These are phyloP conservation scores for Hypercompe scribonia DNA, from an alignment of 2,888 invertebrate genomes.

Conservation along the genomic window DNA sequence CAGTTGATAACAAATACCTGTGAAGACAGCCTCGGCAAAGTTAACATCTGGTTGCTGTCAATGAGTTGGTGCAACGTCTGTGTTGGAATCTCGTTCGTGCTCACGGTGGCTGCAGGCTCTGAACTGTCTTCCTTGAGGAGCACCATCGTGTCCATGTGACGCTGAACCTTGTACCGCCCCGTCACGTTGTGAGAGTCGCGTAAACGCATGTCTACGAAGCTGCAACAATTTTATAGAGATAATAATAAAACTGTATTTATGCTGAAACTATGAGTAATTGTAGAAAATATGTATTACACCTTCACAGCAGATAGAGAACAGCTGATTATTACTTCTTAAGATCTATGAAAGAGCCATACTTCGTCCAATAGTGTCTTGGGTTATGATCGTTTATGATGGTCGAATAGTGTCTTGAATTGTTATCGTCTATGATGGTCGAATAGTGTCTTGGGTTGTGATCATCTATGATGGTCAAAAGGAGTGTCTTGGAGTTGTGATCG, in stretches of 20 bases:
- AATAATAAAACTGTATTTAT: not conserved
- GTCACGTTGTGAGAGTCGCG: constrained; percentile 88
- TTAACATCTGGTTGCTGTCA: constrained; percentile 94
- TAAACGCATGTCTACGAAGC: constrained; percentile 89
- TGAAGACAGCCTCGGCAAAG: constrained; percentile 96
- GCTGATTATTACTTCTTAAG: no score
- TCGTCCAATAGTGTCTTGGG: no score
- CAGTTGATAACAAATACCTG: constrained; percentile 85
- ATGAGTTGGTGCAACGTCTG: constrained; percentile 95
- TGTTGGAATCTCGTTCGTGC: constrained; percentile 96
- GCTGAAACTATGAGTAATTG: not conserved
- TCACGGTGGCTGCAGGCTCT: constrained; percentile 93
- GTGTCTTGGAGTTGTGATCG: no score
- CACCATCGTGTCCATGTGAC: constrained; percentile 87
- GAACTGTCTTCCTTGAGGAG: constrained; percentile 95
- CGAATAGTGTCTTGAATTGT: no score
- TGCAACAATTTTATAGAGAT: constrained; percentile 57
- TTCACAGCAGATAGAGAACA: no score
- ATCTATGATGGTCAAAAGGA: no score
- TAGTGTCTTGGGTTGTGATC: no score
- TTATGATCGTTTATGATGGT: no score
- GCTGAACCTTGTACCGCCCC: constrained; percentile 90
- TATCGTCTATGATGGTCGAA: no score
- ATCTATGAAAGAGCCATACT: no score
- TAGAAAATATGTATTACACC: no score